These are phyloP conservation scores for Plagodis pulveraria DNA, from an alignment of 2,888 invertebrate species.

Conservation along the genomic window DNA sequence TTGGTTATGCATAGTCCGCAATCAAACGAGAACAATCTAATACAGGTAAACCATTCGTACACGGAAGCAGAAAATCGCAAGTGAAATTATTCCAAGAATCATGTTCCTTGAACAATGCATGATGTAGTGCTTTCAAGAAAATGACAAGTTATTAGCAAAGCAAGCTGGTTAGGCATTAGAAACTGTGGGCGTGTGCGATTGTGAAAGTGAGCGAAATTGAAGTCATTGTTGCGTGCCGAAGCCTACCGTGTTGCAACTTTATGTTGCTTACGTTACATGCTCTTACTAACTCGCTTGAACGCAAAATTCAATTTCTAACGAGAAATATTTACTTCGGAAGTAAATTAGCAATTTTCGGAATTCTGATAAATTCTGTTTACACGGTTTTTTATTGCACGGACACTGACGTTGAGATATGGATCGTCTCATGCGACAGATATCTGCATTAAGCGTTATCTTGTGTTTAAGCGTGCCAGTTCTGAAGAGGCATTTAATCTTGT, in stretches of 20 bases:
- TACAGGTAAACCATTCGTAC: background rate
- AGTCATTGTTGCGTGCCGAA: slow-evolving; percentile 62
- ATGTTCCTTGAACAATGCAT: background rate
- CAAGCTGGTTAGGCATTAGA: slow-evolving; percentile 49
- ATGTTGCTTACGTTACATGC: slow-evolving; percentile 21
- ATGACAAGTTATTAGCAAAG: slow-evolving; percentile 23
- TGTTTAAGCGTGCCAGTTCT: slow-evolving; percentile 22
- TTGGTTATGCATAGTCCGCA: no score
- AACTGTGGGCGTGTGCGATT: slow-evolving; percentile 59
- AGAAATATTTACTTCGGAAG: background rate
- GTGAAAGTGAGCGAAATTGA: slow-evolving; percentile 76
- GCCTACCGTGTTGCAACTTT: slow-evolving; percentile 30
- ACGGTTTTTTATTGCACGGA: no score
- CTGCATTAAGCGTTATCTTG: slow-evolving; percentile 35
- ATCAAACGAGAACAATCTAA: no score
- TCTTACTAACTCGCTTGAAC: slow-evolving; percentile 6
- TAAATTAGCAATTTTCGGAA: no score
- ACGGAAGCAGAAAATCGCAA: background rate
- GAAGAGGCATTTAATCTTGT: slow-evolving; percentile 16
- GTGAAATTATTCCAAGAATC: background rate
- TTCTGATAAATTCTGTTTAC: no score
- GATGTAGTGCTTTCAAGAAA: slow-evolving; percentile 9
- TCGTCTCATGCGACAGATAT: slow-evolving; percentile 6
- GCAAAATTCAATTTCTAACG: slow-evolving; percentile 11
- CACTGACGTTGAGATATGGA: background rate